Base-by-base conservation (phyloP, 2,888 invertebrate species). In the Eupithecia subumbrata region DNA sequence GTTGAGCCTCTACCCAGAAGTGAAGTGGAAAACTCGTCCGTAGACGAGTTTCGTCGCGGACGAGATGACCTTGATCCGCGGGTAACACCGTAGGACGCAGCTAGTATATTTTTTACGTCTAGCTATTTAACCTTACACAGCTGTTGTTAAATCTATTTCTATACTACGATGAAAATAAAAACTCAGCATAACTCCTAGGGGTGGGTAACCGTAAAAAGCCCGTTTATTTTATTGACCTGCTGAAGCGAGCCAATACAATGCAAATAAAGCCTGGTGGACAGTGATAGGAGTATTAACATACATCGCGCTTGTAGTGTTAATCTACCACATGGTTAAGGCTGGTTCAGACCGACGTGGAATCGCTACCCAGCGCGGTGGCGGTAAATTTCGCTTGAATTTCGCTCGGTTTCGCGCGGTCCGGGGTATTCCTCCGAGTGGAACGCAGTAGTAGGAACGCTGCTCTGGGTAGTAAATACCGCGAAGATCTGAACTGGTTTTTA, bases 261-360 rank as follows among this genome's bases (percentile, higher is more conserved):
- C 89, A 91, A 91, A 91, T 92, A 82, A 80, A 82, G 80, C 81
- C 83, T 91, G 92, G 81, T 79, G 82, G 87, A 84, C 90, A 85
- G 89, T 90, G 93, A 93, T 93, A 92, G 84, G 87, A 81, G 86
- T 83, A 92, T 92, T 92, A 91, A 88, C 91, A 92, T 91, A 91
- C 85, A 89, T 87, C 87, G 86, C 78, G 82, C 83, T 75, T 84
- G 86, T 84, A 80, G 78, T 83, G 87, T 90, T 90, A 88, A 90
- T 88, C 89, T 86, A 74, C 84, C 81, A 77, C 84, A 84, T 82
- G 83, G 77, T 43, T 43, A 16, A 16, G 45, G 45, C 7, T 0
- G 16, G 16, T 45, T 5, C 16, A 45, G 16, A 45, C 45, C 16
- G 5, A 7, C 16, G 45, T 1, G 5, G 45, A 45, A 18, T 45